Conservation (phyloP, 2,797 vertebrate genomes). For the Aphelocoma californica region DNA sequence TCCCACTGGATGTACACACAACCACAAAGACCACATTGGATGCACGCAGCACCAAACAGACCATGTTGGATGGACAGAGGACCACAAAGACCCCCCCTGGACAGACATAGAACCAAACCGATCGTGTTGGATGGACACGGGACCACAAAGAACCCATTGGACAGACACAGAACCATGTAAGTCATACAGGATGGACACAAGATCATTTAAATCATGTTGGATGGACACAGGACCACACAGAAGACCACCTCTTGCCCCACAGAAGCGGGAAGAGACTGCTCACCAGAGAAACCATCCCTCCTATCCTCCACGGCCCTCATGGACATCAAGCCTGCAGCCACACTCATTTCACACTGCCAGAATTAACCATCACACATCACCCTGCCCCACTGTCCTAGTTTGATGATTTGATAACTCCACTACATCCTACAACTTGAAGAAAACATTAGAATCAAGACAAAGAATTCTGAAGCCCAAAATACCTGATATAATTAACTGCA, state of each 20-base stretch:
- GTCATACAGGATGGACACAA: background rate
- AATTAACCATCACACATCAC: background rate
- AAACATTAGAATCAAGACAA: background rate
- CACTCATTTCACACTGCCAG: background rate
- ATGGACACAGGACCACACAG: too few relatives aligned
- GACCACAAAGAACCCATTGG: background rate
- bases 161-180: background rate
- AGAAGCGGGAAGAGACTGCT: background rate
- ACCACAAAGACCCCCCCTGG: too few relatives aligned
- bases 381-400: background rate
- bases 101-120: background rate
- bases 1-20: background rate
- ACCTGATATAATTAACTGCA: conserved; percentile 5
- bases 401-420: background rate
- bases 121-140: rapidly evolving
- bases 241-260: rapidly evolving
- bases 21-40: rapidly evolving
- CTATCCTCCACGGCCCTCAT: rapidly evolving
- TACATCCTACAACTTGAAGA: background rate
- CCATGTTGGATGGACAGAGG: rapidly evolving
- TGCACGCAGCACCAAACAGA: rapidly evolving
- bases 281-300: background rate
- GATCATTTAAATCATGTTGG: background rate
- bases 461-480: background rate
- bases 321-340: background rate